A percentile compares a stretch with the other conserved stretches of the same genome.
phyloP scores from a whole-genome alignment of 2,797 vertebrate genomes.

The Melanotaenia parkinsoni region DNA sequence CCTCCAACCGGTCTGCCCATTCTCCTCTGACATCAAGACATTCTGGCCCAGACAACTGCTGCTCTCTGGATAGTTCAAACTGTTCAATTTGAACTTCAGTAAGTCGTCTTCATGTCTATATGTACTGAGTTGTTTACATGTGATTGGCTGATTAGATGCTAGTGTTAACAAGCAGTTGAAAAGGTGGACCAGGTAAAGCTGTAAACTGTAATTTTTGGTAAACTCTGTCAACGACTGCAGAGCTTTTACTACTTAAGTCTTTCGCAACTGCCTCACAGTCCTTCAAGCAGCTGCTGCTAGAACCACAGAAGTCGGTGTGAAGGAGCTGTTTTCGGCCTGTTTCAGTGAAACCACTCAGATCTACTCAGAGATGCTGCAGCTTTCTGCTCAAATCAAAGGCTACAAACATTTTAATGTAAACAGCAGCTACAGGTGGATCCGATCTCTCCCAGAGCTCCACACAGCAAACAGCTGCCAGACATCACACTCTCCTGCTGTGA shows the following conservation, averaged over 20 bases:
- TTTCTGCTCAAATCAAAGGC: not conserved
- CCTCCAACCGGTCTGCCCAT: no score
- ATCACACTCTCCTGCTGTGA: constrained; percentile 7
- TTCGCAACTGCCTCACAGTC: no score
- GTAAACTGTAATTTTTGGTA: not conserved
- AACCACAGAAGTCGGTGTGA: not conserved
- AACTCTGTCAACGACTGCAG: not conserved
- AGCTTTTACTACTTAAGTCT: not conserved
- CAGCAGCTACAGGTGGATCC: constrained; percentile 11
- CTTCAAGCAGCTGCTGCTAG: not conserved
- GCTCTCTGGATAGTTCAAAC: no score
- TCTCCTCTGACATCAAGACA: no score
- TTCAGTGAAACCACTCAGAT: not conserved
- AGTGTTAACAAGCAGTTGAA: not conserved
- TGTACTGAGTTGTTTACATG: no score
- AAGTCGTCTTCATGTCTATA: no score
- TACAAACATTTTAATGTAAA: constrained; percentile 5
- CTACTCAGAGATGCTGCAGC: not conserved
- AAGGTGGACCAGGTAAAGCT: not conserved
- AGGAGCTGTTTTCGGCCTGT: not conserved
- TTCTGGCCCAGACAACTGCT: no score
- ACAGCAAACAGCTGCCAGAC: constrained; percentile 39
- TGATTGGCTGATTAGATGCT: not conserved
- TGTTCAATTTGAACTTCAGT: no score
- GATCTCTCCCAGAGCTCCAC: not conserved